Conservation (phyloP, 1,140 invertebrate genomes). For the Antheraea mylitta region DNA sequence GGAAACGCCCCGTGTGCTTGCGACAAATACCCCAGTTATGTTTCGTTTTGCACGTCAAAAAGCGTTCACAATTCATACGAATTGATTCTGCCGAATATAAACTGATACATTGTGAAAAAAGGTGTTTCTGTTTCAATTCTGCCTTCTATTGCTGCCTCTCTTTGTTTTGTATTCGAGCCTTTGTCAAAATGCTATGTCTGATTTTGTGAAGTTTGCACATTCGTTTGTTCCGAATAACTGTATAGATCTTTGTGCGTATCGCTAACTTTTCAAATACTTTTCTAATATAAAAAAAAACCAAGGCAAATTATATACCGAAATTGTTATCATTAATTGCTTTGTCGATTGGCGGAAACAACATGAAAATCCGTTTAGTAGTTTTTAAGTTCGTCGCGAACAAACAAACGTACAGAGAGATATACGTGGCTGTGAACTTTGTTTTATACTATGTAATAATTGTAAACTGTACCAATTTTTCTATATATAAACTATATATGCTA, state of each 20-base stretch:
- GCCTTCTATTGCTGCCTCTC: conserved; percentile 20
- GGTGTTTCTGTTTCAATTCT: conserved; percentile 12
- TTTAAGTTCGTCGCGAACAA: too few relatives aligned
- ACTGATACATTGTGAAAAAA: conserved; percentile 34
- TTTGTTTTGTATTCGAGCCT: background rate
- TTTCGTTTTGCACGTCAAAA: conserved; percentile 55
- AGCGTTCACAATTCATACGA: conserved; percentile 43
- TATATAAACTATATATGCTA: too few relatives aligned
- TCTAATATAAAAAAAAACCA: too few relatives aligned
- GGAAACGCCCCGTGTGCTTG: conserved; percentile 28
- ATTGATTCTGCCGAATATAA: conserved; percentile 48
- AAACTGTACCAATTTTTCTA: too few relatives aligned
- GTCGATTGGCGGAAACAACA: too few relatives aligned
- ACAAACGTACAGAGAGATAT: too few relatives aligned
- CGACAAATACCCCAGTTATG: conserved; percentile 47
- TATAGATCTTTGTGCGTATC: background rate
- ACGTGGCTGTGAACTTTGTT: too few relatives aligned
- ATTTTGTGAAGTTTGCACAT: background rate
- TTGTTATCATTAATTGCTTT: too few relatives aligned
- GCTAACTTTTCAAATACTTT: too few relatives aligned
- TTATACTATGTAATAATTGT: too few relatives aligned
- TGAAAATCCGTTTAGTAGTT: too few relatives aligned
- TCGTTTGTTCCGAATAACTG: background rate
- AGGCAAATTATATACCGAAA: too few relatives aligned
- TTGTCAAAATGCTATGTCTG: conserved; percentile 12